Evolutionary conservation across 2,888 invertebrate species (phyloP).

Genomic region (Protonemura montana): DNA sequence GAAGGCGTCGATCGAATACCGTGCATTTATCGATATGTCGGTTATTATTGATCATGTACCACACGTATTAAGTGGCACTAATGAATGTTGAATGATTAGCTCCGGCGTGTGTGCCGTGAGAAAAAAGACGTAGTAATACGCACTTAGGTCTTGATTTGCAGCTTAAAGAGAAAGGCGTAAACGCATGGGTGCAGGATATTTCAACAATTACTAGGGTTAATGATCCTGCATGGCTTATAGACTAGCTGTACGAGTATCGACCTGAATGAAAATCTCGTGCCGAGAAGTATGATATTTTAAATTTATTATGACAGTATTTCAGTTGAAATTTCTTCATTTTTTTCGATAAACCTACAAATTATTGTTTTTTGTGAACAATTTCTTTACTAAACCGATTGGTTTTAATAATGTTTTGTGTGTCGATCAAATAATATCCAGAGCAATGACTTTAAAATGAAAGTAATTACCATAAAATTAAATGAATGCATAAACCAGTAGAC

Average conservation of each 20-base stretch:
- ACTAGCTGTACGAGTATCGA: neutral
- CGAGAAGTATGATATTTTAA: neutral
- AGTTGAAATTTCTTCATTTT: neutral
- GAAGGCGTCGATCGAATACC: neutral
- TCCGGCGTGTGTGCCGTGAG: slow-evolving; percentile 9
- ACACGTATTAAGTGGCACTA: neutral
- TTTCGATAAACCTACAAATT: neutral
- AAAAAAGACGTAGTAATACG: neutral
- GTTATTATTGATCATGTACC: neutral
- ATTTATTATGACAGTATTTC: neutral
- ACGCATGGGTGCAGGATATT: slow-evolving; percentile 3
- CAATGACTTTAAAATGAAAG: neutral
- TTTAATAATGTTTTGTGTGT: neutral
- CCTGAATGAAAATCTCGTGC: neutral
- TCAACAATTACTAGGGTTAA: slow-evolving; percentile 36
- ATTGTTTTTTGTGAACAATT: neutral
- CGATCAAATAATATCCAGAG: slow-evolving; percentile 14
- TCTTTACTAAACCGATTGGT: neutral
- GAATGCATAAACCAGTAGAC: neutral
- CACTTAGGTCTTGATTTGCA: slow-evolving; percentile 18
- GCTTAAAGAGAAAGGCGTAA: slow-evolving; percentile 37
- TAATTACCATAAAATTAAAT: neutral
- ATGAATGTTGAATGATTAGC: neutral
- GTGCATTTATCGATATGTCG: neutral
- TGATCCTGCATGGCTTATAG: neutral